Conservation (phyloP, 2,888 invertebrate genomes). For the Onthophagus sagittarius region DNA sequence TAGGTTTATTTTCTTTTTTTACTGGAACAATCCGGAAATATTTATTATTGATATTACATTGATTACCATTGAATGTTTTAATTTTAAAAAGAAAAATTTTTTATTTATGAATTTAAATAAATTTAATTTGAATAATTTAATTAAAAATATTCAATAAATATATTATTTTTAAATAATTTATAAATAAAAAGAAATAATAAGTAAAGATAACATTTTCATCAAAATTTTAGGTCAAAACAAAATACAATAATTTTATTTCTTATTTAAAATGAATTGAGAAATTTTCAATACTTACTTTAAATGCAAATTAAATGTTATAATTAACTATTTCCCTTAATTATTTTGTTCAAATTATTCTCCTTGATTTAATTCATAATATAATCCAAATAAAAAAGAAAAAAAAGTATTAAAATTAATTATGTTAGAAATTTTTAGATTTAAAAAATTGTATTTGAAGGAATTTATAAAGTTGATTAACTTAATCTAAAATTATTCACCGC, state of each 20-base stretch:
- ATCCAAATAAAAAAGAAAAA: conserved; percentile 53
- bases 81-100: conserved; percentile 55
- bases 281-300: conserved; percentile 48
- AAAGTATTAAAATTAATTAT: conserved; percentile 36
- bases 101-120: conserved; percentile 54
- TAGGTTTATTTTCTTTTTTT: conserved; percentile 52
- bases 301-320: conserved; percentile 51
- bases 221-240: conserved; percentile 54
- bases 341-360: conserved; percentile 55
- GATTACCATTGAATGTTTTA: conserved; percentile 60
- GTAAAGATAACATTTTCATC: conserved; percentile 46
- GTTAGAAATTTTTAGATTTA: conserved; percentile 42
- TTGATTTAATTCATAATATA: conserved; percentile 57
- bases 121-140: conserved; percentile 67
- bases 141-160: conserved; percentile 53
- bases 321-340: conserved; percentile 47
- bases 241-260: conserved; percentile 50
- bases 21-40: conserved; percentile 53
- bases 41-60: conserved; percentile 61
- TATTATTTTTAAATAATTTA: conserved; percentile 52
- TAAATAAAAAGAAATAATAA: conserved; percentile 44
- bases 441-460: conserved; percentile 59
- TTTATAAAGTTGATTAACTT: conserved; percentile 57
- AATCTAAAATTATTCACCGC: no score
- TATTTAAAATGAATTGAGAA: conserved; percentile 46